Evolutionary conservation across 2,113 vertebrate species (phyloP).

Genomic region (Laterallus jamaicensis): DNA sequence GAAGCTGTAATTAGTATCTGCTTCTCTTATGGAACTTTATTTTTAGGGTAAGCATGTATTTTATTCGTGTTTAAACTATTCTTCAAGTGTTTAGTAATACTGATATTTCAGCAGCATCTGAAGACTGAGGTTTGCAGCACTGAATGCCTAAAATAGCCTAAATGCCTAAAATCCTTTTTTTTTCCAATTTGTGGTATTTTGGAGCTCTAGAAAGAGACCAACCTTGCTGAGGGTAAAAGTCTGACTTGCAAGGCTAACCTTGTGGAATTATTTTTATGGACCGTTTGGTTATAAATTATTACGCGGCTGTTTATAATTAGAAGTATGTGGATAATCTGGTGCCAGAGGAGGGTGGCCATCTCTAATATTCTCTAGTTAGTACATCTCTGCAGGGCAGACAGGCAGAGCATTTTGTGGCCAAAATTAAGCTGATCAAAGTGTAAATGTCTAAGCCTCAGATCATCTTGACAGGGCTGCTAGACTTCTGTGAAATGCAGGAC

Average conservation of each 20-base stretch:
- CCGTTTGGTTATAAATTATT: neutral
- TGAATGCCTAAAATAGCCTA: neutral
- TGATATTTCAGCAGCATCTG: neutral
- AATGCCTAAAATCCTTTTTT: neutral
- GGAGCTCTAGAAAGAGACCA: neutral
- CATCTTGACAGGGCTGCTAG: neutral
- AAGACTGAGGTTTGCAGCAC: neutral
- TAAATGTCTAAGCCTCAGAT: neutral
- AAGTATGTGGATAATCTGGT: neutral
- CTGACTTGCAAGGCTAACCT: neutral
- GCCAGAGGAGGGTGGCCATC: neutral
- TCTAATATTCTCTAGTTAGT: neutral
- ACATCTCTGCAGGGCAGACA: neutral
- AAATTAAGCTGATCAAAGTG: neutral
- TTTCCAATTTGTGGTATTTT: neutral
- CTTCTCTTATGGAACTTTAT: constrained; percentile 55
- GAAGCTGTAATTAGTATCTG: constrained; percentile 52
- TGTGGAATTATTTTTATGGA: neutral
- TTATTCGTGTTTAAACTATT: constrained; percentile 14
- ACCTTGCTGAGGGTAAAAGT: neutral
- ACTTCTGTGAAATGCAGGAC: neutral
- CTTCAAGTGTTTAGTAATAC: neutral
- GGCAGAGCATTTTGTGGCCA: neutral
- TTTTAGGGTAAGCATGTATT: constrained; percentile 33
- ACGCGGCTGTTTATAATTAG: neutral